Evolutionary conservation across 1,140 invertebrate species (phyloP).

Genomic region (Zaprionus nigranus): DNA sequence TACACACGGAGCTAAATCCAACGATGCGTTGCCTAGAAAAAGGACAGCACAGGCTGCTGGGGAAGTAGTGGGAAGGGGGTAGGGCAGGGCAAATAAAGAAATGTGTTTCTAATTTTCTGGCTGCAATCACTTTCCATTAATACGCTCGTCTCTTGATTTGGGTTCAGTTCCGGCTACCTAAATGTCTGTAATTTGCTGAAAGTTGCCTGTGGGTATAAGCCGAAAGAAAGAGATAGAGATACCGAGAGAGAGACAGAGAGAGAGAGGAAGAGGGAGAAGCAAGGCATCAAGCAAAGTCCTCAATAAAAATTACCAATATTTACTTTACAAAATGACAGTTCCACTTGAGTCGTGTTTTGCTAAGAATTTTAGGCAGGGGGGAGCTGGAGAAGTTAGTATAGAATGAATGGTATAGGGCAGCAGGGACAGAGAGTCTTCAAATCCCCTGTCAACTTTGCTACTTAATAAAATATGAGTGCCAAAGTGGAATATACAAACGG

Average conservation of each 20-base stretch:
- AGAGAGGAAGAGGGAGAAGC: neutral
- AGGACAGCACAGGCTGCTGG: neutral
- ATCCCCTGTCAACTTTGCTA: slow-evolving; percentile 83
- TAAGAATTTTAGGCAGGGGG: neutral
- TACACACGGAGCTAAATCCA: neutral
- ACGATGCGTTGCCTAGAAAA: slow-evolving; percentile 1
- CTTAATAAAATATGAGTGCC: slow-evolving; percentile 83
- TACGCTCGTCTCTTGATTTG: slow-evolving; percentile 53
- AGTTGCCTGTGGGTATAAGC: slow-evolving; percentile 64
- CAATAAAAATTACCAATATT: slow-evolving; percentile 84
- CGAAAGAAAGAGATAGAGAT: slow-evolving; percentile 11
- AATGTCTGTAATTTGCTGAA: slow-evolving; percentile 73
- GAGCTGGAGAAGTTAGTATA: neutral
- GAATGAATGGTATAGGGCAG: neutral
- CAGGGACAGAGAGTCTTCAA: slow-evolving; percentile 24
- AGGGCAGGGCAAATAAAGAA: slow-evolving; percentile 12
- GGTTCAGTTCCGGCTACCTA: slow-evolving; percentile 58
- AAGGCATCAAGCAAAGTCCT: slow-evolving; percentile 75
- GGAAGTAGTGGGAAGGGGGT: neutral
- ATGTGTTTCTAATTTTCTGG: slow-evolving; percentile 46
- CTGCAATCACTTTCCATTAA: slow-evolving; percentile 67
- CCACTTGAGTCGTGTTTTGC: slow-evolving; percentile 19
- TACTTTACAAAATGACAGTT: slow-evolving; percentile 83
- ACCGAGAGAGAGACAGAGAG: slow-evolving; percentile 36
- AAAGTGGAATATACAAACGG: slow-evolving; percentile 59